Conservation (phyloP, 2,888 invertebrate genomes). For the Epinotia brunnichana region DNA sequence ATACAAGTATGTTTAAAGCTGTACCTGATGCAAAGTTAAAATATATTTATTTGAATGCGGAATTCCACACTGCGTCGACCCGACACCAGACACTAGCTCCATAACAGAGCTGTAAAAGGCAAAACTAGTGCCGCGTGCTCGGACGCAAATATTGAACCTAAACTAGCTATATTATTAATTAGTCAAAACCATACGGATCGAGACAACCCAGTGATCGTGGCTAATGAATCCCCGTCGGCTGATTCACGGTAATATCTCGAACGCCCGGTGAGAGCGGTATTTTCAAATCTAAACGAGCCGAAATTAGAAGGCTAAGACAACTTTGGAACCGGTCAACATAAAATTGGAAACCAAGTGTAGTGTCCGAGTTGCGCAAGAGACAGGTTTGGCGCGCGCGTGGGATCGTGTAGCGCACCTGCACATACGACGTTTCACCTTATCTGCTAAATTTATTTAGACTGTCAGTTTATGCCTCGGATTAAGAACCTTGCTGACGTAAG, state of each 20-base stretch:
- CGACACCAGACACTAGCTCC: constrained; percentile 30
- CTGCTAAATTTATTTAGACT: constrained; percentile 66
- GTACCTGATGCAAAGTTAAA: constrained; percentile 12
- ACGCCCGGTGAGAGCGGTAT: constrained; percentile 55
- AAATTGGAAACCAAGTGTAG: constrained; percentile 83
- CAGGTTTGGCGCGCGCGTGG: constrained; percentile 80
- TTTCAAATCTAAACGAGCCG: constrained; percentile 83
- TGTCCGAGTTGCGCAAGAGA: constrained; percentile 80
- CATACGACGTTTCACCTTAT: constrained; percentile 59
- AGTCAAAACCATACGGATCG: constrained; percentile 33
- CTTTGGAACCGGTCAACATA: constrained; percentile 83
- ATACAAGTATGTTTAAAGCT: neutral
- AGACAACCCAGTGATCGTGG: constrained; percentile 23
- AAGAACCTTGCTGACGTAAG: constrained; percentile 76
- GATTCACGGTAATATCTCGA: constrained; percentile 40
- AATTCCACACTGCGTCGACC: constrained; percentile 18
- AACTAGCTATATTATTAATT: constrained; percentile 38
- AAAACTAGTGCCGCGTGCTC: constrained; percentile 28
- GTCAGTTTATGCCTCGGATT: constrained; percentile 74
- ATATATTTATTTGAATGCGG: constrained; percentile 17
- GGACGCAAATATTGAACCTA: constrained; percentile 25
- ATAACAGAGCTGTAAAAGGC: constrained; percentile 36
- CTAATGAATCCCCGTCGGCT: constrained; percentile 33
- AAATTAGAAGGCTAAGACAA: constrained; percentile 83
- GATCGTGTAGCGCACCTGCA: constrained; percentile 63